These are phyloP conservation scores for Dysmachus trigonus DNA, from an alignment of 2,888 invertebrate species.

Conservation along the genomic window DNA sequence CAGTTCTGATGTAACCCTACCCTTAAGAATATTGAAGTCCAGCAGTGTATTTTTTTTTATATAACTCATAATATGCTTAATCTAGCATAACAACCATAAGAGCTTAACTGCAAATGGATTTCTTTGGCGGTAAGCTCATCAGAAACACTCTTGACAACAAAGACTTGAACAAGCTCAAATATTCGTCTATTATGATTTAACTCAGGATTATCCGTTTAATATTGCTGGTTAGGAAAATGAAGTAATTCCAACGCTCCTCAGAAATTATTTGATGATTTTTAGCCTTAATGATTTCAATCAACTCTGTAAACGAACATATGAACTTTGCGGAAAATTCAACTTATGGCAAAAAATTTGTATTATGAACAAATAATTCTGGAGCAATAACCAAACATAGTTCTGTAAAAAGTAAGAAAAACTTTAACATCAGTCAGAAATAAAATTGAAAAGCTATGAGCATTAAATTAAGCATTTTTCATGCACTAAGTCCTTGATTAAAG, in stretches of 20 bases:
- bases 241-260: background rate
- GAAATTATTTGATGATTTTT: background rate
- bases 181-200: background rate
- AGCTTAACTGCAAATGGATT: background rate
- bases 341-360: background rate
- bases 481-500: background rate
- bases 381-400: no score
- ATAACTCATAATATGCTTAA: background rate
- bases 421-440: background rate
- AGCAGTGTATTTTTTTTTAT: background rate
- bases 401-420: no score
- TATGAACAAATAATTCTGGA: background rate
- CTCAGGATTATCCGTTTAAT: background rate
- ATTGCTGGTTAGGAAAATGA: background rate
- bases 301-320: background rate
- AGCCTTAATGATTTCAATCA: background rate
- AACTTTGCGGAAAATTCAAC: no score
- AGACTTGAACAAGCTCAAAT: background rate
- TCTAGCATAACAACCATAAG: background rate
- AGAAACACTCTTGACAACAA: background rate
- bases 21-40: background rate
- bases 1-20: background rate
- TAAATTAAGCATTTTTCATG: background rate
- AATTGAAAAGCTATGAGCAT: background rate
- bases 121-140: background rate